Evolutionary conservation across 92 coral and sea anemone species (phyloP).

Genomic region (Palythoa heliodiscus): DNA sequence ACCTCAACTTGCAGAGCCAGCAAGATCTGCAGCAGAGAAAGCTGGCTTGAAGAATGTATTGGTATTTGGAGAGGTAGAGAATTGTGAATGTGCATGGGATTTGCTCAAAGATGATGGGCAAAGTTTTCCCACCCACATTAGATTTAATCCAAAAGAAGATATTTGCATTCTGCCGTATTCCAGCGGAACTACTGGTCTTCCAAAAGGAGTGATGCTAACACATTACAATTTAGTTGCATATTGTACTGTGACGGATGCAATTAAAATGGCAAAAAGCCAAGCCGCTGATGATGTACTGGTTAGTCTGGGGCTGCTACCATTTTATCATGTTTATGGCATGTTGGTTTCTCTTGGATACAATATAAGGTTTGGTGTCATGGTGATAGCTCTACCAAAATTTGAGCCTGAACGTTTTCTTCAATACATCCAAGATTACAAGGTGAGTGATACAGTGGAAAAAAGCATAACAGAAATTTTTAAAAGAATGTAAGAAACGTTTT

Average conservation of each 20-base stretch:
- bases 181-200: too few species aligned
- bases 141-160: too few species aligned
- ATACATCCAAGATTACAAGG: slow-evolving; percentile 77
- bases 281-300: not conserved
- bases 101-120: slow-evolving; percentile 52
- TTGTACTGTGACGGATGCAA: not conserved
- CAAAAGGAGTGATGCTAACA: too few species aligned
- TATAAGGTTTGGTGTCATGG: slow-evolving; percentile 42
- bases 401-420: slow-evolving; percentile 63
- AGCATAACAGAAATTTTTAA: too few species aligned
- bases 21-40: too few species aligned
- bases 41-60: too few species aligned
- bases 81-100: slow-evolving; percentile 66
- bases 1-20: too few species aligned
- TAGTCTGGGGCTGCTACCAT: slow-evolving; percentile 67
- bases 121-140: too few species aligned
- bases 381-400: slow-evolving; percentile 67
- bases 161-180: too few species aligned
- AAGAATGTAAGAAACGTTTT: too few species aligned
- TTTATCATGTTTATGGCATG: slow-evolving; percentile 70
- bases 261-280: not conserved
- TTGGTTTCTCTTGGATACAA: slow-evolving; percentile 40
- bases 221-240: slow-evolving; percentile 59
- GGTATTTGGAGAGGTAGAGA: slow-evolving; percentile 75
- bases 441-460: not conserved